phyloP scores from a whole-genome alignment of 2,113 vertebrate species.

The Rana temporaria region DNA sequence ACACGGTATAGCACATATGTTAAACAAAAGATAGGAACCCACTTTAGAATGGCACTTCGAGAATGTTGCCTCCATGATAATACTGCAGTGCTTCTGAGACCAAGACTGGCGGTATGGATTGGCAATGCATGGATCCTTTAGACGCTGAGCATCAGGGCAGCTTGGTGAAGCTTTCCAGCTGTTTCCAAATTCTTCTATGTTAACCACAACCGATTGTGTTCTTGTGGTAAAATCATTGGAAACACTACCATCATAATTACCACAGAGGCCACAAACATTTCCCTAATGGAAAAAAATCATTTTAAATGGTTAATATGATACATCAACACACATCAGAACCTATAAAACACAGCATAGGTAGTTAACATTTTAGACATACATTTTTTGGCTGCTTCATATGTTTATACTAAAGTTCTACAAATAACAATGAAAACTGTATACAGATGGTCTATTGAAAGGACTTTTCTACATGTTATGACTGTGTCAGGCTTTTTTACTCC shows the following conservation, averaged over 20 bases:
- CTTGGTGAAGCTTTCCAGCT: background rate
- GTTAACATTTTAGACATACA: no score
- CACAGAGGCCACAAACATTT: slow-evolving; percentile 69
- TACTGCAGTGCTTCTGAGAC: slow-evolving; percentile 74
- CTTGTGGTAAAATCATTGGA: slow-evolving; percentile 78
- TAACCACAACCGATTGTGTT: slow-evolving; percentile 74
- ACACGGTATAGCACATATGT: no score
- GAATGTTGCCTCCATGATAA: slow-evolving; percentile 70
- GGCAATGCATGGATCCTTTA: slow-evolving; percentile 8
- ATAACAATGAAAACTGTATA: no score
- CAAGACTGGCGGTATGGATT: slow-evolving; percentile 68
- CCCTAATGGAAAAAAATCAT: slow-evolving; percentile 54
- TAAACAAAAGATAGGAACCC: background rate
- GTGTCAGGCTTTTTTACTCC: no score
- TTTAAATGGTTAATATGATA: background rate
- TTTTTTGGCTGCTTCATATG: no score
- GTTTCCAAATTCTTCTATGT: slow-evolving; percentile 2
- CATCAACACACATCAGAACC: background rate
- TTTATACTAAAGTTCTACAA: no score
- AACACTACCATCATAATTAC: slow-evolving; percentile 68
- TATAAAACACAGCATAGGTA: background rate
- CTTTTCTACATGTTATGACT: no score
- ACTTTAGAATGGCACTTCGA: slow-evolving; percentile 69
- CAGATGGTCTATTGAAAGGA: no score
- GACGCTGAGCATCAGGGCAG: background rate